Evolutionary conservation across 2,113 vertebrate species (phyloP).

Genomic region (Amblyornis subalaris): DNA sequence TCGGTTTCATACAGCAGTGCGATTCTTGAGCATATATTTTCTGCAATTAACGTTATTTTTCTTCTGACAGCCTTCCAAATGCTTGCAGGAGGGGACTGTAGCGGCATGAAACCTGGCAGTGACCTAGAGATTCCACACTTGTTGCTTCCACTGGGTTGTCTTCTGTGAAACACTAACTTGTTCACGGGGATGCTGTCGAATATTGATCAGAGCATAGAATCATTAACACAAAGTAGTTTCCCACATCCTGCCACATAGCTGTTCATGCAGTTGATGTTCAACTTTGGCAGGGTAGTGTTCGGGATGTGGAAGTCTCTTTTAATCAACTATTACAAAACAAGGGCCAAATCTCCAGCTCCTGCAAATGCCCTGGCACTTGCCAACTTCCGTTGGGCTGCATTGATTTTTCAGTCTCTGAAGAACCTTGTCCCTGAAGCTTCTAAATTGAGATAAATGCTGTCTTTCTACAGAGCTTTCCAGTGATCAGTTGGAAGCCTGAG

Average conservation of each 20-base stretch:
- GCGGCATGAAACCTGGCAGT: not conserved
- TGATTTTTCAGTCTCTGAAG: slow-evolving; percentile 9
- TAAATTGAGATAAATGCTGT: slow-evolving; percentile 28
- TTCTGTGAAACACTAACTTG: slow-evolving; percentile 40
- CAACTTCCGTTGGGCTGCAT: not conserved
- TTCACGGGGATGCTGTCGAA: not conserved
- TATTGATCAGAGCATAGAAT: slow-evolving; percentile 53
- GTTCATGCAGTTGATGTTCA: slow-evolving; percentile 37
- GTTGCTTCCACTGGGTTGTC: not conserved
- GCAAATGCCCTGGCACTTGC: not conserved
- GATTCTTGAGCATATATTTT: not conserved
- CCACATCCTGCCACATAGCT: slow-evolving; percentile 16
- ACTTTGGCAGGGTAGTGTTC: not conserved
- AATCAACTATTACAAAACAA: slow-evolving; percentile 19
- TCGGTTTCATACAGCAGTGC: not conserved
- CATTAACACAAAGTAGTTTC: slow-evolving; percentile 40
- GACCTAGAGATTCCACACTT: not conserved
- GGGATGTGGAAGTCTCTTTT: not conserved
- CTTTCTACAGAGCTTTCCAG: slow-evolving; percentile 14
- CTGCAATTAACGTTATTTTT: not conserved
- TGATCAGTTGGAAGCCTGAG: slow-evolving; percentile 21
- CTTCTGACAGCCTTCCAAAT: not conserved
- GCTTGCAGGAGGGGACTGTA: not conserved
- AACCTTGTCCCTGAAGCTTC: not conserved
- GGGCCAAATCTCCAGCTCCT: not conserved